A percentile compares a stretch with the other conserved stretches of the same genome.
These are phyloP conservation scores for Lagria hirta DNA, from an alignment of 2,888 invertebrate genomes.

Conservation along the genomic window DNA sequence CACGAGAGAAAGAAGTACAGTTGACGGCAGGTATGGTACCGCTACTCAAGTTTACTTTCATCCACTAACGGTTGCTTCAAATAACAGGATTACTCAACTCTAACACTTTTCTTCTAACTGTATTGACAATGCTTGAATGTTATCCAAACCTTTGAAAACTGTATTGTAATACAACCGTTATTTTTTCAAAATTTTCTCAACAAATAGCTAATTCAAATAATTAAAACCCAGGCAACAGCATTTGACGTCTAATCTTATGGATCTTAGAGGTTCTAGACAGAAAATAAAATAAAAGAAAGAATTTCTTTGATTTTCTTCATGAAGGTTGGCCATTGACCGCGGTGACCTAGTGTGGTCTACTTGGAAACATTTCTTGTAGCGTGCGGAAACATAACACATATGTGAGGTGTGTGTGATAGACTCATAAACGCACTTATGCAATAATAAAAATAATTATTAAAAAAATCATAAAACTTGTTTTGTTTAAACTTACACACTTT, in stretches of 20 bases:
- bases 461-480: too few species aligned
- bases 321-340: slow-evolving; percentile 49
- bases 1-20: slow-evolving; percentile 20
- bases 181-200: slow-evolving; percentile 2
- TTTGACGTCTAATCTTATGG: slow-evolving; percentile 16
- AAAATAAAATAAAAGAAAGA: slow-evolving; percentile 7
- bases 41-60: slow-evolving; percentile 41
- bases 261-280: slow-evolving; percentile 4
- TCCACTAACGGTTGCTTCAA: slow-evolving; percentile 35
- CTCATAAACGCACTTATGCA: too few species aligned
- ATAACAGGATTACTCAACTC: slow-evolving; percentile 37
- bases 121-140: slow-evolving; percentile 18
- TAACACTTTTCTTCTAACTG: slow-evolving; percentile 40
- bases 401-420: too few species aligned
- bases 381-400: slow-evolving; percentile 23
- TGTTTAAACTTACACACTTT: too few species aligned
- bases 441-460: too few species aligned
- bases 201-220: too few species aligned
- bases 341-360: slow-evolving; percentile 43
- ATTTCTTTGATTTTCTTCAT: slow-evolving; percentile 28
- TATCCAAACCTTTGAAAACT: slow-evolving; percentile 5
- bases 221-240: slow-evolving; percentile 11
- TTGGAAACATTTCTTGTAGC: slow-evolving; percentile 13
- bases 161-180: slow-evolving; percentile 4
- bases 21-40: slow-evolving; percentile 28